These are phyloP conservation scores for Oeneis ivallda DNA, from an alignment of 2,888 invertebrate species.

Conservation along the genomic window DNA sequence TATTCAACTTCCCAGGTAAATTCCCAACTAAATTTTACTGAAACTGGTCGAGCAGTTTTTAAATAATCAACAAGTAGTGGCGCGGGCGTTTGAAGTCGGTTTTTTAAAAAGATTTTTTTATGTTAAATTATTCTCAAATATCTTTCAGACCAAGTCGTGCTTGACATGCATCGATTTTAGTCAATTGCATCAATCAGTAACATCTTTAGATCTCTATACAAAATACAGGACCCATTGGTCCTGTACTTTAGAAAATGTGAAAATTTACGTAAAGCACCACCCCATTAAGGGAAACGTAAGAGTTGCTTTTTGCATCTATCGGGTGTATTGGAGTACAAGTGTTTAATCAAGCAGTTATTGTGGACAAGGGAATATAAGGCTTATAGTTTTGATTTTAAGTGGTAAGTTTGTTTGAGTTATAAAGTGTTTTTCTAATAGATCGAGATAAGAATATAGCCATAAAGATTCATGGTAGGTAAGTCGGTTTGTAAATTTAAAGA, in stretches of 20 bases:
- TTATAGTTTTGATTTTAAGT: neutral
- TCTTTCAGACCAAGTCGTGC: too few species aligned
- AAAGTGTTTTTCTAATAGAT: constrained; percentile 26
- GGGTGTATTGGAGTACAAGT: constrained; percentile 19
- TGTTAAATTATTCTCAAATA: too few species aligned
- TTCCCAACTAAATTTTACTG: too few species aligned
- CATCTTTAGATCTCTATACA: neutral
- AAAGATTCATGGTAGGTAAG: constrained; percentile 29
- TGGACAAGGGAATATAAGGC: constrained; percentile 16
- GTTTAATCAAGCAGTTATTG: constrained; percentile 5
- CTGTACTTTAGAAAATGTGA: neutral
- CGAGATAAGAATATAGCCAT: constrained; percentile 35
- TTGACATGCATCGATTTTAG: too few species aligned
- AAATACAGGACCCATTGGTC: neutral
- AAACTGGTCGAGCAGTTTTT: too few species aligned
- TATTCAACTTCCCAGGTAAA: too few species aligned
- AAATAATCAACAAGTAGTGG: too few species aligned
- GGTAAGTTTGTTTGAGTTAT: constrained; percentile 14
- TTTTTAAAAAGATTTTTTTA: too few species aligned
- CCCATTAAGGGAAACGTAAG: neutral
- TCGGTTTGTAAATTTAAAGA: constrained; percentile 29
- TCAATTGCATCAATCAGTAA: neutral
- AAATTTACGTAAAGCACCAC: neutral
- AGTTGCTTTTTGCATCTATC: constrained; percentile 33
- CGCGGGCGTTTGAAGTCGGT: too few species aligned